Percentiles rank a stretch among this genome's conserved stretches.
Conservation (phyloP, 2,113 vertebrate species). For the Bolborhynchus lineola region DNA sequence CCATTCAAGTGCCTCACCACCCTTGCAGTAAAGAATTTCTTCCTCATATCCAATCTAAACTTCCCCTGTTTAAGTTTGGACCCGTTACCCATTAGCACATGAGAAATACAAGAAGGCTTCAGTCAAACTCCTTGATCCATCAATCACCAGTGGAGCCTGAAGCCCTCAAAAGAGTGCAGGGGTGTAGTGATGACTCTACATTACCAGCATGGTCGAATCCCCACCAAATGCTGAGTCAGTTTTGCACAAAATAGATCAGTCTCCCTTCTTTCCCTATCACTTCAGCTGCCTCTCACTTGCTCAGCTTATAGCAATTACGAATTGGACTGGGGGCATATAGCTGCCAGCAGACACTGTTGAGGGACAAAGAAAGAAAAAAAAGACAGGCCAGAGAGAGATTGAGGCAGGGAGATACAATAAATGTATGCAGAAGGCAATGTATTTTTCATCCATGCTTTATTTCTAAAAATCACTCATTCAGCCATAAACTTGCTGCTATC, state of each 20-base stretch:
- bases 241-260: background rate
- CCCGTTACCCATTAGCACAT: background rate
- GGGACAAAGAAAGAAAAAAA: background rate
- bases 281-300: background rate
- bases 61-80: too few relatives aligned
- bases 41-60: too few relatives aligned
- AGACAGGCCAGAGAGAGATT: background rate
- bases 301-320: background rate
- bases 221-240: background rate
- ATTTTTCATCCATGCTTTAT: background rate
- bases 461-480: background rate
- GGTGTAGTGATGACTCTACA: background rate
- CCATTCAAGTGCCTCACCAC: too few relatives aligned
- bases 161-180: fast-evolving
- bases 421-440: background rate
- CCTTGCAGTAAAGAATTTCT: too few relatives aligned
- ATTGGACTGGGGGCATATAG: background rate
- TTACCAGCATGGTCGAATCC: background rate
- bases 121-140: background rate
- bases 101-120: background rate
- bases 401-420: background rate
- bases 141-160: background rate
- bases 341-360: background rate
- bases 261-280: background rate
- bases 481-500: background rate